Evolutionary conservation across 2,888 invertebrate genomes (phyloP), one percentile per base, ranked within the genome.

Genomic region (Epinotia nisella): DNA sequence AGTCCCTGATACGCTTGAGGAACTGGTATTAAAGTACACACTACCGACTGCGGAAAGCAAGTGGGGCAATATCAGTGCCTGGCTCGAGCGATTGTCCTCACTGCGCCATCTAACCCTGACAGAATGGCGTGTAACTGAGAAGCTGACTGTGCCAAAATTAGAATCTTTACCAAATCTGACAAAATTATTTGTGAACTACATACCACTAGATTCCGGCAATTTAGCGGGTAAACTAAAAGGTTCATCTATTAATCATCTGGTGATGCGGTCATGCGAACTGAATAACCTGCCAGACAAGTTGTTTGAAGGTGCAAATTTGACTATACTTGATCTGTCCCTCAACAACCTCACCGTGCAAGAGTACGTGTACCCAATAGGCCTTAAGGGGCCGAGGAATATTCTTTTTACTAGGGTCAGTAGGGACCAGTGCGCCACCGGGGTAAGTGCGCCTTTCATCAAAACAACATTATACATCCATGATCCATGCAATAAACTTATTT

Each of bases 271-370:
- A 15, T 41, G 55, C 15, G n/a, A 21, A 21, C 19, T 66, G n/a
- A 55, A 21, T 56, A 41, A 55, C n/a, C 39, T 66, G 3, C 39
- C 66, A 11, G 10, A 41, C 2, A 41, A 55, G 0, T 21, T 53
- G 60, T 69, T 69, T 13, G 21, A n/a, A 11, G 60, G 41, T 5
- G 53, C 60, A 39, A 69, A 69, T 17, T 5, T 69, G 5, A 69
- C 60, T 1, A 9, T 3, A 0, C 41, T 69, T 13, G 5, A 13
- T 2, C 61, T 69, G 1, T 9, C 21, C 1, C 0, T 3, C 35
- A 53, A 61, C n/a, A 39, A 51, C 10, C 39, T 68, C 19, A 11
- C 49, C 2, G 10, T 69, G 11, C 51, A 60, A 10, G 1, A 59
- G 68, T 69, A 35, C 19, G 68, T 69, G 39, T 15, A 66, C 10